A percentile compares a stretch with the other conserved stretches of the same genome.
phyloP scores from a whole-genome alignment of 2,888 invertebrate genomes.

The Adelphocoris suturalis region DNA sequence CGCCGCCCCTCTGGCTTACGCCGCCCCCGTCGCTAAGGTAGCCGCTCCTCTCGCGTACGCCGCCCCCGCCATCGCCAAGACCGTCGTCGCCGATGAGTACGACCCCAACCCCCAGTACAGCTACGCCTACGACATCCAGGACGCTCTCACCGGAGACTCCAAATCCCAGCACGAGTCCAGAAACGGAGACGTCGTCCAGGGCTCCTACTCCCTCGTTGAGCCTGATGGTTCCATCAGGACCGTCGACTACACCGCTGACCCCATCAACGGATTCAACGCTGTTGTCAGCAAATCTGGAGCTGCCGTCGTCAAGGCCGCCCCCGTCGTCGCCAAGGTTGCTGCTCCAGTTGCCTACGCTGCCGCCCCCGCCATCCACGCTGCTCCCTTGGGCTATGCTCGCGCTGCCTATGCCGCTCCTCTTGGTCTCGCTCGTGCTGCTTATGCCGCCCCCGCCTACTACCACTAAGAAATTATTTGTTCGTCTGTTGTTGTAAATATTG shows the following conservation, averaged over 20 bases:
- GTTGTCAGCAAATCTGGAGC: slow-evolving; percentile 65
- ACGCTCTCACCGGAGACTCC: slow-evolving; percentile 70
- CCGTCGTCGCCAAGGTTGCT: slow-evolving; percentile 64
- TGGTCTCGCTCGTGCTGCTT: slow-evolving; percentile 51
- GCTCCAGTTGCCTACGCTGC: slow-evolving; percentile 55
- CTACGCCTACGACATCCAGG: slow-evolving; percentile 73
- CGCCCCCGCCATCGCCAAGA: slow-evolving; percentile 63
- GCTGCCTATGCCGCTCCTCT: slow-evolving; percentile 52
- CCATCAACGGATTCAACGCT: slow-evolving; percentile 64
- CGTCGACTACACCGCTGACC: slow-evolving; percentile 65
- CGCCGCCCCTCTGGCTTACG: not conserved
- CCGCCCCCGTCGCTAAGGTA: slow-evolving; percentile 52
- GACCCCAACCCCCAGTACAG: slow-evolving; percentile 69
- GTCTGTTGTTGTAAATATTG: slow-evolving; percentile 38
- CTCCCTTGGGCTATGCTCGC: slow-evolving; percentile 31
- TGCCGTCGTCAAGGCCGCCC: slow-evolving; percentile 62
- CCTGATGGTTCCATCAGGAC: slow-evolving; percentile 67
- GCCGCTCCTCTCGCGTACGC: slow-evolving; percentile 56
- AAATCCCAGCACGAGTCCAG: slow-evolving; percentile 54
- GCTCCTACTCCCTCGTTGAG: slow-evolving; percentile 69
- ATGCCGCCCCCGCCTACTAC: slow-evolving; percentile 63
- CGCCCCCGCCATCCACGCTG: slow-evolving; percentile 16
- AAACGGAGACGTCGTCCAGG: slow-evolving; percentile 66
- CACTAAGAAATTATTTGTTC: slow-evolving; percentile 1
- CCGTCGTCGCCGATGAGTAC: slow-evolving; percentile 60